phyloP scores from a whole-genome alignment of 1,140 invertebrate genomes.

The Penaeus japonicus region DNA sequence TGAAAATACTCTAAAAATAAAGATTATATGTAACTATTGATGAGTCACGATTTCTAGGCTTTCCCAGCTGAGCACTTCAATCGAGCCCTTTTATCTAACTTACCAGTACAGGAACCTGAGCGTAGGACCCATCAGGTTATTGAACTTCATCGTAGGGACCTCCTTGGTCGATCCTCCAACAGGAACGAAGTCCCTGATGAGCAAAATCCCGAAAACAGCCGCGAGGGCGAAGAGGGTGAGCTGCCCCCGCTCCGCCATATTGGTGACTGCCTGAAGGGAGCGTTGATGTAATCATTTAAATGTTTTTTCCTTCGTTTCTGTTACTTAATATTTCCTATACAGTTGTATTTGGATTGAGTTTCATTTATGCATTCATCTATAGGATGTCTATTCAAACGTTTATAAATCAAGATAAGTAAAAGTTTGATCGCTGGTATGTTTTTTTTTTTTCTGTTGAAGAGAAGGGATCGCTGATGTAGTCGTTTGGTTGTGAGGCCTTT shows the following conservation, averaged over 20 bases:
- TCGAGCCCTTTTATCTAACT: constrained; percentile 44
- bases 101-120: constrained; percentile 69
- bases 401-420: too few relatives aligned
- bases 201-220: not conserved
- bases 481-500: too few relatives aligned
- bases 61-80: not conserved
- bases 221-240: not conserved
- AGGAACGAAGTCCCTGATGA: not conserved
- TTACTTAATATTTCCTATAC: not conserved
- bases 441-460: too few relatives aligned
- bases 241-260: not conserved
- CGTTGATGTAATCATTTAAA: not conserved
- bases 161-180: constrained; percentile 32
- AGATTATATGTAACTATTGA: not conserved
- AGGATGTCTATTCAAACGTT: too few relatives aligned
- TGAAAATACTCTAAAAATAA: not conserved
- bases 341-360: not conserved
- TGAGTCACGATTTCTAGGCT: not conserved
- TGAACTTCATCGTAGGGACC: constrained; percentile 37
- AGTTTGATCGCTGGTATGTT: too few relatives aligned
- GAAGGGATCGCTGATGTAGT: too few relatives aligned
- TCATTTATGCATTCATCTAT: too few relatives aligned
- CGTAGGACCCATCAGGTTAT: constrained; percentile 65
- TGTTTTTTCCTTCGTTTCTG: not conserved
- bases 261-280: not conserved